Base-by-base conservation (phyloP, 2,113 vertebrate species). In the Cygnus buccinator region DNA sequence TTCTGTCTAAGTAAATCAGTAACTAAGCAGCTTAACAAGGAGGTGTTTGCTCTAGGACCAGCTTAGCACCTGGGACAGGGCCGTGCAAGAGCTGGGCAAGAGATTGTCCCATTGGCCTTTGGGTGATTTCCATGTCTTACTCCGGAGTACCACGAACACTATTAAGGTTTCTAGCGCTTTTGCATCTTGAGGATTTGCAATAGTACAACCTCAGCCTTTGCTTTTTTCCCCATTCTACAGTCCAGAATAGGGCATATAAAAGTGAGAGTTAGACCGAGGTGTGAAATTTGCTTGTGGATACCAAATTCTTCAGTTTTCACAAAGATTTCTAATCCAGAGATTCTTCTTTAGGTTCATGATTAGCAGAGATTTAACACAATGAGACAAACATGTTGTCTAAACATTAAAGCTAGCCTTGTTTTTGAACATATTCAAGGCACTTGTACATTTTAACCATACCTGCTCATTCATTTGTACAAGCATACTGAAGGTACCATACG, bases 1-100 rank as follows among this genome's bases (percentile, higher is more conserved):
- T 88, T 79, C 75, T 95, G 84, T 13, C 74, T 88, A 52, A 43
- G 85, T 39, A 91, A 89, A 93, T 93, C 94, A 88, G 72, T 94
- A 89, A 74, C n/a, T 46, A 59, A 96, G 86, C 77, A 85, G 54
- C 63, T 91, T 88, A 90, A 35, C 26, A 54, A 89, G 79, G 77
- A 71, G 29, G 22, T 25, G 67, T 41, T 71, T 89, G 81, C 78
- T 55, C 31, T 44, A 63, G 92, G 89, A 91, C 29, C 41, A 59
- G 87, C 65, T 87, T 6, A 77, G 63, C 83, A 15, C 35, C 61
- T 15, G 61, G 81, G 11, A 33, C 31, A 35, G 58, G 11, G 48
- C 46, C 11, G 20, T 48, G 46, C 46, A 46, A 22, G 48, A 84
- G 75, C 70, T 75, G 78, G 29, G 66, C 67, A 43, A 46, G 71